Conservation (phyloP, 2,797 vertebrate genomes). For the Calcarius lapponicus region DNA sequence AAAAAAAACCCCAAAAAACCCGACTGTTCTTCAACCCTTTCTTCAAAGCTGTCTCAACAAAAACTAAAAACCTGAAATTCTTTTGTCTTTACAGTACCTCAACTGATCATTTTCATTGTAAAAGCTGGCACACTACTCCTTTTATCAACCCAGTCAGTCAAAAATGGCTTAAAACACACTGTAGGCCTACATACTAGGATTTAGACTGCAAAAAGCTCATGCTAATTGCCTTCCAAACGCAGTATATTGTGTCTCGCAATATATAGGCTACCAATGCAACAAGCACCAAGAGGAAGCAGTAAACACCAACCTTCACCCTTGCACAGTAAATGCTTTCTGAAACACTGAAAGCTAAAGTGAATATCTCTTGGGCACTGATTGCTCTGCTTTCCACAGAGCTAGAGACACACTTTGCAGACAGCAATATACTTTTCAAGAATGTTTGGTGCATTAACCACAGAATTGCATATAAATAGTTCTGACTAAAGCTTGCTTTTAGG, state of each 20-base stretch:
- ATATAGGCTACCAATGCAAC: neutral
- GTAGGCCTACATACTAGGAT: neutral
- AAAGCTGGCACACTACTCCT: neutral
- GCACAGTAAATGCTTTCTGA: neutral
- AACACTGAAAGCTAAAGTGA: neutral
- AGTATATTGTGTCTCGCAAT: neutral
- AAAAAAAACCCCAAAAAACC: too few species aligned
- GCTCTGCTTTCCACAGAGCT: neutral
- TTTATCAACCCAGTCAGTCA: neutral
- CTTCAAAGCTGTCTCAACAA: neutral
- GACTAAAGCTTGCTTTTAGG: conserved; percentile 32
- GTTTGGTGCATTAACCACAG: conserved; percentile 39
- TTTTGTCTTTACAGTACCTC: neutral
- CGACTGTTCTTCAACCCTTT: neutral
- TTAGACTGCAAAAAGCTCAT: neutral
- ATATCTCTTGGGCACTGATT: conserved; percentile 2
- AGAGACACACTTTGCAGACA: conserved; percentile 20
- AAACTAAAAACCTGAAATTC: neutral
- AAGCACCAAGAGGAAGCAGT: neutral
- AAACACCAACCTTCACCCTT: neutral
- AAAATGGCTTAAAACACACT: neutral
- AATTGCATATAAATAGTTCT: conserved; percentile 50
- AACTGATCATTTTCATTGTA: neutral
- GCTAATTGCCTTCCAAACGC: neutral
- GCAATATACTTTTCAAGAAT: conserved; percentile 28